Base-by-base conservation (phyloP, 2,797 vertebrate genomes). In the Siniperca scherzeri region DNA sequence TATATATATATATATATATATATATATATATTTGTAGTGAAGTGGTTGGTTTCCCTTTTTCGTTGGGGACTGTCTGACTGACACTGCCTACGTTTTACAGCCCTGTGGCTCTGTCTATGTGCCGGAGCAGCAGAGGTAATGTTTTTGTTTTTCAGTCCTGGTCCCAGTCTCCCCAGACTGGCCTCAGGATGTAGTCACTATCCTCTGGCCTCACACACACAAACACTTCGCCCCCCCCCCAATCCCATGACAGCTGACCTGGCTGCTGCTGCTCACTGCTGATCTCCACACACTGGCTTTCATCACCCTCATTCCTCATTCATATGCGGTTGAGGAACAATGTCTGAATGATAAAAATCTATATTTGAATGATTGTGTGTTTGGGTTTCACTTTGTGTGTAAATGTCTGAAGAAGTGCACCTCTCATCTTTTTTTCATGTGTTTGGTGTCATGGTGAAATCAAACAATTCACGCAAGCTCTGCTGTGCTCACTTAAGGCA, bases 71-170 rank as follows among this genome's bases (percentile, higher is more conserved):
- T 78, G 86, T 91, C 81, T 92, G 85, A 94, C 90, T 93, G 88
- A 92, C 82, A 55, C 85, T 91, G 83, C 93, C 92, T 94, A 92
- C 94, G 55, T 94, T 93, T 94, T 93, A 86, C 94, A 94, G 94
- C 94, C 89, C 93, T 91, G 94, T 94, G 94, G 93, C 94, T 94
- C 93, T 92, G 91, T 92, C 93, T 91, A 90, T 93, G 83, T 92
- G 89, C 93, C 64, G 93, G 92, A 96, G 93, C 93, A 87, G 90
- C 88, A 93, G 93, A 96, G 96, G 95, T 95, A 96, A 96, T 83
- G 74, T 93, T 91, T 30, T 92, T 85, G 81, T 83, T 88, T 90
- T 80, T 66, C 83, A 89, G 83, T 90, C 87, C 86, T 90, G 91
- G 84, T 86, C 69, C 86, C 85, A 83, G 89, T 93, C 87, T 90